These are phyloP conservation scores for Smithornis capensis DNA, from an alignment of 2,113 vertebrate genomes.

Conservation along the genomic window DNA sequence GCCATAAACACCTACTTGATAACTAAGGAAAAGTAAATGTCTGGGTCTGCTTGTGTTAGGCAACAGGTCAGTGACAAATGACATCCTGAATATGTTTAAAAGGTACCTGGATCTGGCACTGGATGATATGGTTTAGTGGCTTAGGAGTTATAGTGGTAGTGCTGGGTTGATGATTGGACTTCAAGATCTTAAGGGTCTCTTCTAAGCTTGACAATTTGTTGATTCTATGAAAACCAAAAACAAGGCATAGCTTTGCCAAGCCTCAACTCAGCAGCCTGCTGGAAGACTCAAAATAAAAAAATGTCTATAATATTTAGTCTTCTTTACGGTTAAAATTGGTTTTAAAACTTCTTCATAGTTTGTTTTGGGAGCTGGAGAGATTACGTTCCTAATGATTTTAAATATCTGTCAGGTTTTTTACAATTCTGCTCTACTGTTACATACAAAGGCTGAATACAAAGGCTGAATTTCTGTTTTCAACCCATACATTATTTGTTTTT, in stretches of 20 bases:
- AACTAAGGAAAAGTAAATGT: neutral
- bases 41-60: neutral
- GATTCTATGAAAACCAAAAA: neutral
- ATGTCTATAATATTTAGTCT: neutral
- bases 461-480: neutral
- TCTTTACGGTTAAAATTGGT: neutral
- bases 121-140: neutral
- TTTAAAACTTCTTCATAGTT: neutral
- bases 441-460: neutral
- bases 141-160: neutral
- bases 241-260: neutral
- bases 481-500: neutral
- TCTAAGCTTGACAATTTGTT: neutral
- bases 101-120: neutral
- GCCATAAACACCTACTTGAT: neutral
- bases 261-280: neutral
- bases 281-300: neutral
- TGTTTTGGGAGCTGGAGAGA: neutral
- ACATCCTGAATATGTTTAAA: neutral
- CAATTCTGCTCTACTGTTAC: neutral
- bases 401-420: neutral
- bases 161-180: neutral
- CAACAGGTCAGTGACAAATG: neutral
- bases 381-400: neutral
- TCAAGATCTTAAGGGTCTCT: neutral